phyloP scores from a whole-genome alignment of 64 coral and sea anemone species.

The Exaiptasia diaphana region DNA sequence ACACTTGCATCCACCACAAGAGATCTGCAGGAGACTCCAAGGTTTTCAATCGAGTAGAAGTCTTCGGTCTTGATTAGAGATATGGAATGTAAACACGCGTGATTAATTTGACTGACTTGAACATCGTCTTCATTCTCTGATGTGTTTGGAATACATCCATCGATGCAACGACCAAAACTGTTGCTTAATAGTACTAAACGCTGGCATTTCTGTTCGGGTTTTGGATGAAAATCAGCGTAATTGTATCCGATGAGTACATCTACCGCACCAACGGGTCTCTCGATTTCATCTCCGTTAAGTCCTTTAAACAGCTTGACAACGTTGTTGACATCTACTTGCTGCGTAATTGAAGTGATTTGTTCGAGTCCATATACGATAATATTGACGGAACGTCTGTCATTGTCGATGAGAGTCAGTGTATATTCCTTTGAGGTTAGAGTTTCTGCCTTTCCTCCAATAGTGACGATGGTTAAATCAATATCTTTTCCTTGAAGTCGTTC shows the following conservation, averaged over 20 bases:
- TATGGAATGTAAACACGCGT: no score
- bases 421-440: constrained; percentile 6
- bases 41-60: constrained; percentile 29
- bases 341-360: constrained; percentile 45
- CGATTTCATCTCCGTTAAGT: constrained; percentile 9
- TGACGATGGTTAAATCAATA: constrained; percentile 32
- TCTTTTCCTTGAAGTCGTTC: constrained; percentile 22
- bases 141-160: constrained; percentile 11
- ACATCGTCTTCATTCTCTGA: background rate
- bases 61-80: constrained; percentile 8
- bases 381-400: background rate
- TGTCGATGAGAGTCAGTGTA: background rate
- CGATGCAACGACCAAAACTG: constrained; percentile 23
- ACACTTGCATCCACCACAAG: constrained; percentile 28
- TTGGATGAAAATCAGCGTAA: constrained; percentile 40
- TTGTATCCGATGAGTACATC: constrained; percentile 47
- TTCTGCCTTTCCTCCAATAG: constrained; percentile 23
- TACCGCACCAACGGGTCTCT: constrained; percentile 18
- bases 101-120: constrained; percentile 9
- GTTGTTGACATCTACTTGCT: constrained; percentile 3
- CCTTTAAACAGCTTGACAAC: constrained; percentile 4
- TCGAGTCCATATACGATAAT: constrained; percentile 38
- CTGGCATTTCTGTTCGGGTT: constrained; percentile 19
- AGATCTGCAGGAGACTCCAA: background rate
- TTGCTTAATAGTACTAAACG: constrained; percentile 28